phyloP scores from a whole-genome alignment of 2,113 vertebrate species.

The Ammodytes dubius region DNA sequence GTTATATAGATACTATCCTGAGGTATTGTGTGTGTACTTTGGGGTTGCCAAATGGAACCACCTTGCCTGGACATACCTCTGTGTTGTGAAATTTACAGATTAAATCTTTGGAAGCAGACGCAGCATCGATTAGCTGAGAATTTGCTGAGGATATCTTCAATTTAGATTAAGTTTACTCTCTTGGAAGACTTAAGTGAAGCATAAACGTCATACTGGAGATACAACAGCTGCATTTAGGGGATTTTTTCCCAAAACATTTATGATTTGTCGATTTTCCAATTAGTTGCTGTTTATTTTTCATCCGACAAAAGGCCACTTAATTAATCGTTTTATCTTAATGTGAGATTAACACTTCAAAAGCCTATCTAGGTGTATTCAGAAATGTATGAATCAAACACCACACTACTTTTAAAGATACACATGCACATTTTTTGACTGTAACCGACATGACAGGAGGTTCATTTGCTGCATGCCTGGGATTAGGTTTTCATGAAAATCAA shows the following conservation, averaged over 20 bases:
- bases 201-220: neutral
- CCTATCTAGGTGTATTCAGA: neutral
- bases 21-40: neutral
- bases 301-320: neutral
- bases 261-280: neutral
- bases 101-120: neutral
- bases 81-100: too few species aligned
- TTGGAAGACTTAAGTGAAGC: neutral
- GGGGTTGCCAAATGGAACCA: neutral
- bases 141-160: neutral
- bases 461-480: neutral
- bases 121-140: neutral
- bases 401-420: neutral
- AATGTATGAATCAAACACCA: neutral
- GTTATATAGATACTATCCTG: neutral
- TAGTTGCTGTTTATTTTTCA: neutral
- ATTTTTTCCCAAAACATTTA: neutral
- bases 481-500: conserved; percentile 24
- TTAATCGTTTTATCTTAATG: neutral
- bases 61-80: neutral
- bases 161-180: neutral
- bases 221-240: neutral
- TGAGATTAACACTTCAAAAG: neutral
- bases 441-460: neutral
- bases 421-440: neutral